A percentile compares a stretch with the other conserved stretches of the same genome.
Conservation (phyloP, 1,140 invertebrate species). For the Drosophila bifasciata region DNA sequence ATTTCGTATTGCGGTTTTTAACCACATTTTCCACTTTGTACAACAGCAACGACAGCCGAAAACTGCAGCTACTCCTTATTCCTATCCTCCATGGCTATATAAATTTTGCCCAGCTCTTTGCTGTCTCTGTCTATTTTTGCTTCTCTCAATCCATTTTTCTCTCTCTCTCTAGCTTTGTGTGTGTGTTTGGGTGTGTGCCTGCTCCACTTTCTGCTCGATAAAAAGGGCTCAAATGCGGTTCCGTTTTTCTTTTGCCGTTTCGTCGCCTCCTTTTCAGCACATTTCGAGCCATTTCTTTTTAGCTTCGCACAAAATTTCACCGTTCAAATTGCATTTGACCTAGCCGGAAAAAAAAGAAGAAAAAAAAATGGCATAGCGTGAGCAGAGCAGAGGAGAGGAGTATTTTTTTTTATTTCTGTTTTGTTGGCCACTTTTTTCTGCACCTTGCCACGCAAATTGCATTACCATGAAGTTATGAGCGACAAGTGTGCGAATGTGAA, state of each 20-base stretch:
- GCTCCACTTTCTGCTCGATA: constrained; percentile 71
- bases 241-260: constrained; percentile 62
- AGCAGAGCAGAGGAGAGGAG: constrained; percentile 58
- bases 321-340: constrained; percentile 64
- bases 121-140: constrained; percentile 7
- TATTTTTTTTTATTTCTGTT: constrained; percentile 70
- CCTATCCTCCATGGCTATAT: constrained; percentile 57
- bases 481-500: constrained; percentile 78
- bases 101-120: constrained; percentile 42
- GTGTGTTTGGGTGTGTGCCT: constrained; percentile 40
- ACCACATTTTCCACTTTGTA: constrained; percentile 83
- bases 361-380: constrained; percentile 24
- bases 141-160: not conserved
- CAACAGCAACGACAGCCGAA: constrained; percentile 78
- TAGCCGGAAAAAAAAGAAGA: constrained; percentile 20
- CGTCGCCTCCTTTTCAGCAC: constrained; percentile 60
- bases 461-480: constrained; percentile 75
- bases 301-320: constrained; percentile 50
- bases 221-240: constrained; percentile 80
- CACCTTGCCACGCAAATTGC: constrained; percentile 67
- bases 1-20: constrained; percentile 83
- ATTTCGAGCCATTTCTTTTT: constrained; percentile 51
- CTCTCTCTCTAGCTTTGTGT: constrained; percentile 39
- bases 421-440: constrained; percentile 54
- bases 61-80: constrained; percentile 54